Base-by-base conservation (phyloP, 2,888 invertebrate species). In the Drosophila acutilabella region DNA sequence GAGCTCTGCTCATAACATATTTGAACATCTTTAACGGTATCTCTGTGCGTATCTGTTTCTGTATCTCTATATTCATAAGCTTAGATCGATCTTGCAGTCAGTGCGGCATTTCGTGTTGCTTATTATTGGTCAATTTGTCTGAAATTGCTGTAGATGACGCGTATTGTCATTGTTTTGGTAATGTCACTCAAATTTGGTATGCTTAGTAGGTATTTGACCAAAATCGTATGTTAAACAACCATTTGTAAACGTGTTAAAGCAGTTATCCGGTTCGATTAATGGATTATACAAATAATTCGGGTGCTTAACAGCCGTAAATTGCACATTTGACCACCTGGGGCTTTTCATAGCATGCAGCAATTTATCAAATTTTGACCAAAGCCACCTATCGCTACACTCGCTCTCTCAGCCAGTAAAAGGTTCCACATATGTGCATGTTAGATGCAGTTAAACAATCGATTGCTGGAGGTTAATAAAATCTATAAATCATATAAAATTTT, bases 351-450 rank as follows among this genome's bases (percentile, higher is more conserved):
- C 7, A 26, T 14, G 36, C 14, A 38, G 41, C 56, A 20, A 78
- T 85, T 70, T 78, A 85, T 82, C 83, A 85, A 64, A 70, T 26
- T 58, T 75, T 72, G 77, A 66, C 66, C 41, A 36, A 16, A 18
- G 8, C 30, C 57, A 44, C 65, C 65, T 65, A 6, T 50, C 33
- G 13, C 41, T 18, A 36, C 65, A 7, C 33, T 50, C 36, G n/a
- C 48, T 36, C 54, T 14, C 30, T 10, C 26, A 11, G 10, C 20
- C 10, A 38, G 70, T 60, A 73, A 74, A 74, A 74, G 69, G 36
- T 50, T 54, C 42, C 8, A 7, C 40, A 38, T 48, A 11, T 20
- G 33, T 41, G 38, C 44, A 30, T 57, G 68, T 38, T 72, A 47
- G 36, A 57, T 76, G 74, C 58, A 69, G 26, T 62, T 70, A 59